phyloP scores from a whole-genome alignment of 2,797 vertebrate genomes.

The Simalia tracyae region DNA sequence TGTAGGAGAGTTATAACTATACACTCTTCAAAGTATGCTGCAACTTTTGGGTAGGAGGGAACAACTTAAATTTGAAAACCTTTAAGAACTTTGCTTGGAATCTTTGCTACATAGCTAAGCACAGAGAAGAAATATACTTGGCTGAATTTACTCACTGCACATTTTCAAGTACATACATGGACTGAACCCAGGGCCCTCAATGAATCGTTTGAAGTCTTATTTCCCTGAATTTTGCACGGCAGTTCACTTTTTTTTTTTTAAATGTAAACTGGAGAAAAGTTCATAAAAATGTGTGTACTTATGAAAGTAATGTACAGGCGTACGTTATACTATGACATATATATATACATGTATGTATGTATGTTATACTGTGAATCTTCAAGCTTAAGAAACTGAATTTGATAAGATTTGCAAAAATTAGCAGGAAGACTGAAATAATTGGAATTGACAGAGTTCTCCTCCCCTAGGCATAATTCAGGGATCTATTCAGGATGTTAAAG shows the following conservation, averaged over 20 bases:
- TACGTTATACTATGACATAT: background rate
- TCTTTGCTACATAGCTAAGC: background rate
- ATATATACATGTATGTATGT: background rate
- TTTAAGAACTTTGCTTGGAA: background rate
- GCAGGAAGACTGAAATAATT: background rate
- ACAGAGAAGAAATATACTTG: too few species aligned
- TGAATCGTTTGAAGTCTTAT: background rate
- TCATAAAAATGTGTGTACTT: background rate
- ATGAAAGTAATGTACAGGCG: background rate
- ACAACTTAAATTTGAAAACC: background rate
- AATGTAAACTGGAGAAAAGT: background rate
- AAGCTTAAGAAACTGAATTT: background rate
- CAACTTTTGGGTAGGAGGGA: background rate
- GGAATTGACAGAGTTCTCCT: background rate
- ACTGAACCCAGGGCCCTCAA: background rate
- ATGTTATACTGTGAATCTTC: background rate
- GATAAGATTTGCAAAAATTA: background rate
- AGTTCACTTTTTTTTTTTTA: background rate
- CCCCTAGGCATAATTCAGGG: background rate
- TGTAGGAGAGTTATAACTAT: background rate
- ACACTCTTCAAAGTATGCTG: background rate
- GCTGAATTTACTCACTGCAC: background rate
- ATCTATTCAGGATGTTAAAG: background rate
- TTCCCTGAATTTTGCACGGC: background rate
- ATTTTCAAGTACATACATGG: background rate